These are phyloP conservation scores for Caenorhabditis auriculariae DNA, from an alignment of 2,888 invertebrate species.

Conservation along the genomic window DNA sequence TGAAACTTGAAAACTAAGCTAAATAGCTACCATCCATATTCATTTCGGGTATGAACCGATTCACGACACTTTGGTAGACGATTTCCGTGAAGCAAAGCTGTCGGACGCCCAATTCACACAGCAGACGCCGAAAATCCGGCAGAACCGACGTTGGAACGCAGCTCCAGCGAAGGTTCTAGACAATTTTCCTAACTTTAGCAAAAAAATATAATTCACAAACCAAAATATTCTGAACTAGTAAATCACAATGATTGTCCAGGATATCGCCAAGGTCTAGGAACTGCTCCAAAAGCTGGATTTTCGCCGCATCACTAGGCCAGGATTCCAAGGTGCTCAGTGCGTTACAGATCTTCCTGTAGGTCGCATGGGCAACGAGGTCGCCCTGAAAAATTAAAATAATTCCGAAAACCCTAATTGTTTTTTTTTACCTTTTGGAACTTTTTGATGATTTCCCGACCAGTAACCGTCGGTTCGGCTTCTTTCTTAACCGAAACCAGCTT, in stretches of 20 bases:
- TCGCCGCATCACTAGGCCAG: constrained; percentile 34
- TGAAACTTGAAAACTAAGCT: not conserved
- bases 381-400: too few species aligned
- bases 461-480: constrained; percentile 1
- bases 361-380: constrained; percentile 22
- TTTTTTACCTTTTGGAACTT: constrained; percentile 6
- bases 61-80: constrained; percentile 13
- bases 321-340: constrained; percentile 35
- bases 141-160: constrained; percentile 24
- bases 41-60: constrained; percentile 13
- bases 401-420: too few species aligned
- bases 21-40: constrained; percentile 1
- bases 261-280: constrained; percentile 40
- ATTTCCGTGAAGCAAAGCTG: constrained; percentile 32
- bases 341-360: constrained; percentile 44
- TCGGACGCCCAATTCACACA: constrained; percentile 35
- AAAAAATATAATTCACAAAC: constrained; percentile 7
- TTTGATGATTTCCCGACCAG: constrained; percentile 22
- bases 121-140: constrained; percentile 14
- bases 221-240: constrained; percentile 39
- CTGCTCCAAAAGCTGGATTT: constrained; percentile 37
- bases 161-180: constrained; percentile 36
- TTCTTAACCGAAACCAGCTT: not conserved
- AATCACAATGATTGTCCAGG: constrained; percentile 35
- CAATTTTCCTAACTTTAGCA: not conserved